phyloP scores from a whole-genome alignment of 2,113 vertebrate genomes.

The Limnothrissa miodon region DNA sequence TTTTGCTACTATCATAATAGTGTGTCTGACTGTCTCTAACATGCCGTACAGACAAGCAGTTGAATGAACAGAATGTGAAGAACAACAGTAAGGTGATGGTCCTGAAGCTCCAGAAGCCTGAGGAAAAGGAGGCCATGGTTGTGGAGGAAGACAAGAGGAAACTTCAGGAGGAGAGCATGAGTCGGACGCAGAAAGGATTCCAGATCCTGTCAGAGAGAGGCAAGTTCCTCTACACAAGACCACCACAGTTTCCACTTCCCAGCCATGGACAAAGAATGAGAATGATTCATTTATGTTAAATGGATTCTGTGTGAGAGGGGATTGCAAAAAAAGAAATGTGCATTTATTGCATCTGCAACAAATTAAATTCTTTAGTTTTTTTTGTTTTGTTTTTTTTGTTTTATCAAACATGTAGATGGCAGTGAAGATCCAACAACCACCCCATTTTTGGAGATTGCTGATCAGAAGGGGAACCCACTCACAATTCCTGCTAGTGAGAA shows the following conservation, averaged over 20 bases:
- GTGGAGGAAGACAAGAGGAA: conserved; percentile 73
- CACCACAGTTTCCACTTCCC: too few species aligned
- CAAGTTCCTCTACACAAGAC: conserved; percentile 35
- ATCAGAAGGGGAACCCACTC: conserved; percentile 91
- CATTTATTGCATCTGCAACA: too few species aligned
- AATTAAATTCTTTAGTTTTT: not conserved
- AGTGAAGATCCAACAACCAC: conserved; percentile 75
- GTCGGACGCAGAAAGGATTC: conserved; percentile 85
- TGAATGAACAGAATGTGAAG: conserved; percentile 83
- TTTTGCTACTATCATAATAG: not conserved
- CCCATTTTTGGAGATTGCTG: conserved; percentile 90
- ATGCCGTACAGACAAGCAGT: conserved; percentile 69
- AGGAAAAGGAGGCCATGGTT: conserved; percentile 62
- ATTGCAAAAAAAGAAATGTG: too few species aligned
- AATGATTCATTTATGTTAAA: not conserved
- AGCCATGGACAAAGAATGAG: not conserved
- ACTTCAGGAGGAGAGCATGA: conserved; percentile 74
- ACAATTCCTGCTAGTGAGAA: conserved; percentile 80
- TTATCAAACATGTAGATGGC: conserved; percentile 69
- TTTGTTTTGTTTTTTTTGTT: not conserved
- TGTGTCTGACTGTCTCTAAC: not conserved
- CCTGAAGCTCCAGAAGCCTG: conserved; percentile 78
- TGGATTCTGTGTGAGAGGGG: too few species aligned
- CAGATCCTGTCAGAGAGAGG: conserved; percentile 92
- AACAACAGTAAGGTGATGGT: conserved; percentile 93